These are phyloP conservation scores for Sebastes nivosus DNA, from an alignment of 2,797 vertebrate genomes.

Conservation along the genomic window DNA sequence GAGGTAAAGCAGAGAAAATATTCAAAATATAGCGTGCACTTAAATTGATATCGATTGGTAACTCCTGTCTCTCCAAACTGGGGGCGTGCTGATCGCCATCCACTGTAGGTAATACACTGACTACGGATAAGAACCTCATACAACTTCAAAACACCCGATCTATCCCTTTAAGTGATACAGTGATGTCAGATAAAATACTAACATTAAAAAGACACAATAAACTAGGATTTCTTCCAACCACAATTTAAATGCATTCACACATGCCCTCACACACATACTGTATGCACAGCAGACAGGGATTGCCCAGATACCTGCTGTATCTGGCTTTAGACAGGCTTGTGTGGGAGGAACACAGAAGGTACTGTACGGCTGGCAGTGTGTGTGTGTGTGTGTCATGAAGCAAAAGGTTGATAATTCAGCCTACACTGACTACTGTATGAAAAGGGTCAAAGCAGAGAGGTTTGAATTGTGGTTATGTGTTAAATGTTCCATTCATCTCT, in stretches of 20 bases:
- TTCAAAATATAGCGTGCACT: too few species aligned
- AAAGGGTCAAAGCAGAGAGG: slow-evolving; percentile 50
- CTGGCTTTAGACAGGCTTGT: slow-evolving; percentile 61
- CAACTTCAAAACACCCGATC: not conserved
- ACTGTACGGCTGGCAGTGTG: slow-evolving; percentile 29
- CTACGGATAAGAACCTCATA: not conserved
- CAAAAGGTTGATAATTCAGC: slow-evolving; percentile 49
- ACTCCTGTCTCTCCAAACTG: too few species aligned
- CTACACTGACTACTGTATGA: slow-evolving; percentile 44
- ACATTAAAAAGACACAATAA: not conserved
- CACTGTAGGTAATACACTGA: too few species aligned
- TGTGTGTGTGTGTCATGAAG: slow-evolving; percentile 15
- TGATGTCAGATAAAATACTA: not conserved
- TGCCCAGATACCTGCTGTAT: slow-evolving; percentile 64
- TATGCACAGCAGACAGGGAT: slow-evolving; percentile 52
- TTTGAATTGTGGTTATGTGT: slow-evolving; percentile 25
- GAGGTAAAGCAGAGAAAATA: too few species aligned
- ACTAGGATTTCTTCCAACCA: slow-evolving; percentile 11
- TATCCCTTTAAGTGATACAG: not conserved
- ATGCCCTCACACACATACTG: not conserved
- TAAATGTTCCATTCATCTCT: slow-evolving; percentile 54
- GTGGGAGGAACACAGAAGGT: slow-evolving; percentile 66
- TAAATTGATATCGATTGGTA: too few species aligned
- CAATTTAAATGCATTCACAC: slow-evolving; percentile 14
- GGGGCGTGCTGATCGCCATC: too few species aligned